phyloP scores from a whole-genome alignment of 2,888 invertebrate species.

The Cheilosia vernalis region DNA sequence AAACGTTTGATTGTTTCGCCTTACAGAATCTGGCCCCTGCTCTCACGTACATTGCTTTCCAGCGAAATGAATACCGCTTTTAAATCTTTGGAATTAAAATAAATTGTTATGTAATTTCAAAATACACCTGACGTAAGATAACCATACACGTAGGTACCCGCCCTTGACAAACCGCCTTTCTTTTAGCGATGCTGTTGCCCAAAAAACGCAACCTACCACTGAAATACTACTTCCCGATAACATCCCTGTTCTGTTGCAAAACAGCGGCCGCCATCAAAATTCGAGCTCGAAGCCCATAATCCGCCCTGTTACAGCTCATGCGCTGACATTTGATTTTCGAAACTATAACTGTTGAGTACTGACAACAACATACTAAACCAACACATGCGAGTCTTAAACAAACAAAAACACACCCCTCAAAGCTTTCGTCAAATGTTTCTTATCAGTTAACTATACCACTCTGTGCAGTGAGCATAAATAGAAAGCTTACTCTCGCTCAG shows the following conservation, averaged over 20 bases:
- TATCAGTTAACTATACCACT: constrained; percentile 62
- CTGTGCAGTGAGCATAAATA: constrained; percentile 18
- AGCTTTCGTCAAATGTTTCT: constrained; percentile 58
- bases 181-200: no score
- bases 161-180: no score
- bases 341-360: constrained; percentile 75
- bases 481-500: constrained; percentile 18
- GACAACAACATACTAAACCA: constrained; percentile 64
- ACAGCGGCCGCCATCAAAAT: constrained; percentile 59
- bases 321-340: constrained; percentile 58
- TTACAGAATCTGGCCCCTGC: no score
- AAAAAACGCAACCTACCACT: no score
- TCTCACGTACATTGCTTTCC: no score
- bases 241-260: constrained; percentile 44
- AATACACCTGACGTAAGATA: no score
- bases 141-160: no score
- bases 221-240: background rate
- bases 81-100: no score
- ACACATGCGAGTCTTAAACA: constrained; percentile 62
- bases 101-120: no score
- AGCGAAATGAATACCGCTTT: no score
- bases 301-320: constrained; percentile 64
- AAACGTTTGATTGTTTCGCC: no score
- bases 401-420: constrained; percentile 75
- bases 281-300: constrained; percentile 60